These are phyloP conservation scores for Epinephelus coioides DNA, from an alignment of 2,797 vertebrate genomes.

Conservation along the genomic window DNA sequence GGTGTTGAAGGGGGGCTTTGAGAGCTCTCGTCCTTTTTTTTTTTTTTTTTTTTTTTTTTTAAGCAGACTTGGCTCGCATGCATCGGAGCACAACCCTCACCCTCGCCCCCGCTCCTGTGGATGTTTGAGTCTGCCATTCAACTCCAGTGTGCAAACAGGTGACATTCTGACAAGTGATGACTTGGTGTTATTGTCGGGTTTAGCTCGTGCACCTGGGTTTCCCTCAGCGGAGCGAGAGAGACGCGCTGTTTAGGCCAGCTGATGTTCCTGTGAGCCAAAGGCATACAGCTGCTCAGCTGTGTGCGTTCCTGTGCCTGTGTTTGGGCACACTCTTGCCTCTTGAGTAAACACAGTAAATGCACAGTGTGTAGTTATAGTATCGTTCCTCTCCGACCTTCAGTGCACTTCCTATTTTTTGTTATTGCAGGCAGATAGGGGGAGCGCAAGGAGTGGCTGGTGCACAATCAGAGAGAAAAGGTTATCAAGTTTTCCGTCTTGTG, in stretches of 20 bases:
- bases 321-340: slow-evolving; percentile 43
- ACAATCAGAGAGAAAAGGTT: background rate
- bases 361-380: slow-evolving; percentile 39
- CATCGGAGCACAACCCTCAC: slow-evolving; percentile 8
- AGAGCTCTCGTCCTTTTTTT: slow-evolving; percentile 42
- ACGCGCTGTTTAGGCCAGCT: slow-evolving; percentile 51
- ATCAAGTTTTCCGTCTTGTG: background rate
- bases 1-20: slow-evolving; percentile 52
- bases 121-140: slow-evolving; percentile 59
- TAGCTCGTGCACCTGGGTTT: slow-evolving; percentile 70
- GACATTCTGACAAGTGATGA: slow-evolving; percentile 70
- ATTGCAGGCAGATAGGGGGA: slow-evolving; percentile 16
- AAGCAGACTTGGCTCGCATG: slow-evolving; percentile 47
- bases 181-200: slow-evolving; percentile 64
- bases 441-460: slow-evolving; percentile 12
- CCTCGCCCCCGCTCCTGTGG: background rate
- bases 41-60: slow-evolving; percentile 11
- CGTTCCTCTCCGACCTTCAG: slow-evolving; percentile 19
- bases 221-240: slow-evolving; percentile 35
- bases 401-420: slow-evolving; percentile 27
- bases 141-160: slow-evolving; percentile 64
- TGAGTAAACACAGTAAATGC: slow-evolving; percentile 66
- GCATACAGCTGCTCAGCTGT: slow-evolving; percentile 67
- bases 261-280: slow-evolving; percentile 65
- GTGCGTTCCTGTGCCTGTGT: slow-evolving; percentile 49